A percentile compares a stretch with the other conserved stretches of the same genome.
phyloP scores from a whole-genome alignment of 1,140 invertebrate species.

The Drosophila aff. region DNA sequence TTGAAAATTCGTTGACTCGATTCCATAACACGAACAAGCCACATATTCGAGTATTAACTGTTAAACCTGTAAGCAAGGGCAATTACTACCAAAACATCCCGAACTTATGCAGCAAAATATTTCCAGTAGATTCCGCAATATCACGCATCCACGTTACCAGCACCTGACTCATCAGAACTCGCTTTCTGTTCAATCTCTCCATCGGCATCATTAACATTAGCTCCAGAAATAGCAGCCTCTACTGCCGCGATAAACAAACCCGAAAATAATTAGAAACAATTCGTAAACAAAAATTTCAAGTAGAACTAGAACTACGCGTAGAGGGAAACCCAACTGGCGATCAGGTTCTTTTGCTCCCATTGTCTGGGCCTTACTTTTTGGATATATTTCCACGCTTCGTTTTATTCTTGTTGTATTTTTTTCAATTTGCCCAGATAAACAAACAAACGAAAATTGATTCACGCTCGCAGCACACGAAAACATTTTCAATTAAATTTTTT shows the following conservation, averaged over 20 bases:
- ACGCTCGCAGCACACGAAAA: constrained; percentile 79
- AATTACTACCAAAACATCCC: constrained; percentile 32
- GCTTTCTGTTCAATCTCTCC: constrained; percentile 41
- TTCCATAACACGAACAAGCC: constrained; percentile 36
- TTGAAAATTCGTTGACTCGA: constrained; percentile 61
- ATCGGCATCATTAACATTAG: constrained; percentile 39
- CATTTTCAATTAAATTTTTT: constrained; percentile 73
- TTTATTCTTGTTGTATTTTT: constrained; percentile 46
- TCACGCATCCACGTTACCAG: constrained; percentile 6
- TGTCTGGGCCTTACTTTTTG: constrained; percentile 31
- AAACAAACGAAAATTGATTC: constrained; percentile 76
- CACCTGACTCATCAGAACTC: constrained; percentile 21
- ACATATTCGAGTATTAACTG: constrained; percentile 68
- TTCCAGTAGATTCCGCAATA: constrained; percentile 14
- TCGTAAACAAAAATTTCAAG: constrained; percentile 69
- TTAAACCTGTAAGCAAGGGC: constrained; percentile 74
- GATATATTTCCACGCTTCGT: constrained; percentile 27
- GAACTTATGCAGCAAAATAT: constrained; percentile 31
- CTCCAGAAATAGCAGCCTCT: constrained; percentile 56
- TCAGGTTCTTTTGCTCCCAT: constrained; percentile 44
- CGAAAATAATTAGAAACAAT: constrained; percentile 75
- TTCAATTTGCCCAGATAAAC: constrained; percentile 74
- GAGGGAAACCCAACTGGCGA: constrained; percentile 42
- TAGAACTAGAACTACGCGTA: constrained; percentile 26
- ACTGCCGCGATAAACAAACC: constrained; percentile 65